These are phyloP conservation scores for Torymus texanus DNA, from an alignment of 2,888 invertebrate genomes.

Conservation along the genomic window DNA sequence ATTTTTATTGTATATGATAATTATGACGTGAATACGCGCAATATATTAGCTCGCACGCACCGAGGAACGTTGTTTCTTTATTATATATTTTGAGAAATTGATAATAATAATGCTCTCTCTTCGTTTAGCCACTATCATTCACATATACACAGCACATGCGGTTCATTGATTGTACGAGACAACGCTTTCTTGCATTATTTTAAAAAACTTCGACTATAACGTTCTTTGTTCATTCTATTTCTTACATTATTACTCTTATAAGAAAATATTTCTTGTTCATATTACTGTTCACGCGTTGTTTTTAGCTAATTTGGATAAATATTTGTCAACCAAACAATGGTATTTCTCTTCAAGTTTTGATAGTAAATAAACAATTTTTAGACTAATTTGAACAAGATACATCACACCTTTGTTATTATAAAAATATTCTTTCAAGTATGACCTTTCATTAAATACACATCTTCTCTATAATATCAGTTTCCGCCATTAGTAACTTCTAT, in stretches of 20 bases:
- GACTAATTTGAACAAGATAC: slow-evolving; percentile 18
- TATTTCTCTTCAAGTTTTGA: not conserved
- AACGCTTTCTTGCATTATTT: slow-evolving; percentile 1
- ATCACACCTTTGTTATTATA: slow-evolving; percentile 18
- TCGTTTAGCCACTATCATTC: not conserved
- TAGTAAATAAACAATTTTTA: not conserved
- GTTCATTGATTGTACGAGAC: slow-evolving; percentile 6
- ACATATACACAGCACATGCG: not conserved
- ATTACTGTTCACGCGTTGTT: slow-evolving; percentile 10
- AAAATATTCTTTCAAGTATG: slow-evolving; percentile 37
- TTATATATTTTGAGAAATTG: slow-evolving; percentile 16
- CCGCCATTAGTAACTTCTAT: slow-evolving; percentile 14
- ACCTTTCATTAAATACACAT: slow-evolving; percentile 17
- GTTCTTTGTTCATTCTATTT: not conserved
- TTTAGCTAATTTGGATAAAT: not conserved
- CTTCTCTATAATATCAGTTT: slow-evolving; percentile 29
- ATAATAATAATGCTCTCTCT: slow-evolving; percentile 5
- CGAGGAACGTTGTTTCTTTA: slow-evolving; percentile 41
- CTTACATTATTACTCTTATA: not conserved
- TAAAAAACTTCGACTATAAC: not conserved
- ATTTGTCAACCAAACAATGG: too few species aligned
- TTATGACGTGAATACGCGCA: slow-evolving; percentile 2
- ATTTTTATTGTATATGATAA: not conserved
- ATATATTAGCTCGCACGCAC: not conserved
- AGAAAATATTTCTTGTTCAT: slow-evolving; percentile 4